A percentile compares a stretch with the other conserved stretches of the same genome.
phyloP scores from a whole-genome alignment of 2,888 invertebrate species.

The Chorisops tibialis region DNA sequence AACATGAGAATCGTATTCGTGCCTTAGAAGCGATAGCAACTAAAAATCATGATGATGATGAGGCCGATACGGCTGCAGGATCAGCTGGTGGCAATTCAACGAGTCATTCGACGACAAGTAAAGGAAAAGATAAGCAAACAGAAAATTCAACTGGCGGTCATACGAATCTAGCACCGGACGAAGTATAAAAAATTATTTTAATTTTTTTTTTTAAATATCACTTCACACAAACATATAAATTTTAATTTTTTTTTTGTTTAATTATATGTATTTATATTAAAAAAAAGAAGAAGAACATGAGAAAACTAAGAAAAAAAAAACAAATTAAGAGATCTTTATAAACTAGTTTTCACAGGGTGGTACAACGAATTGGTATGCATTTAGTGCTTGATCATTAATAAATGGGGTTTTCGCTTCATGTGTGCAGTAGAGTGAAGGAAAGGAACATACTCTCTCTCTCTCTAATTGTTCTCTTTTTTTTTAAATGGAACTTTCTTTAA shows the following conservation, averaged over 20 bases:
- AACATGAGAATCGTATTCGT: slow-evolving; percentile 73
- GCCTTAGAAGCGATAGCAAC: slow-evolving; percentile 48
- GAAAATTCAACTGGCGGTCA: slow-evolving; percentile 35
- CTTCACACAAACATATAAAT: slow-evolving; percentile 7
- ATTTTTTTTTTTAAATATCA: slow-evolving; percentile 11
- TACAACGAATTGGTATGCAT: slow-evolving; percentile 25
- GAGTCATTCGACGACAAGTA: slow-evolving; percentile 29
- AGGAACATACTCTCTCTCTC: too few relatives aligned
- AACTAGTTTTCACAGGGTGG: slow-evolving; percentile 15
- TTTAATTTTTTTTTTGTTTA: slow-evolving; percentile 18
- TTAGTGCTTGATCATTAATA: slow-evolving; percentile 14
- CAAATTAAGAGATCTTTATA: slow-evolving; percentile 1
- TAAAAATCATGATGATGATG: slow-evolving; percentile 44
- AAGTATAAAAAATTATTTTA: slow-evolving; percentile 39
- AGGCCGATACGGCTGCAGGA: slow-evolving; percentile 38
- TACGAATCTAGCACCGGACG: slow-evolving; percentile 43
- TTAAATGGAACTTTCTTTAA: too few relatives aligned
- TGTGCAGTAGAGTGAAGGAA: too few relatives aligned
- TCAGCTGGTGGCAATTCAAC: slow-evolving; percentile 15
- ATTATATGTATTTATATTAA: slow-evolving; percentile 23
- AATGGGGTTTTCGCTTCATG: too few relatives aligned
- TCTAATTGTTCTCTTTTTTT: too few relatives aligned
- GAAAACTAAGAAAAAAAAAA: not conserved
- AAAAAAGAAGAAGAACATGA: slow-evolving; percentile 1
- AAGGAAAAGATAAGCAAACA: slow-evolving; percentile 38